A percentile compares a stretch with the other conserved stretches of the same genome.
phyloP scores from a whole-genome alignment of 2,888 invertebrate species.

The Cotesia congregata region DNA sequence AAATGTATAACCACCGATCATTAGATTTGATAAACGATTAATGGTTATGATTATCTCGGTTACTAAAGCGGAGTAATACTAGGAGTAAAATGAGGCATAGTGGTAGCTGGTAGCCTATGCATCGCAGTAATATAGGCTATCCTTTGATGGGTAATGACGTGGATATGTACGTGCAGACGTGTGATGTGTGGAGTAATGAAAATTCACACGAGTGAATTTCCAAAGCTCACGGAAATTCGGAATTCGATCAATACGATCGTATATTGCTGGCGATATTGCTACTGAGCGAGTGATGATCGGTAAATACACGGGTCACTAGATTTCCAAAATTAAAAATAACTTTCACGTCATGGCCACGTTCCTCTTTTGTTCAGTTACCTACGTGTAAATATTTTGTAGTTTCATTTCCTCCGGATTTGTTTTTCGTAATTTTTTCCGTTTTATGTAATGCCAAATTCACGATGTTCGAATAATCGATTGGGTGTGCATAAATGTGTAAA shows the following conservation, averaged over 20 bases:
- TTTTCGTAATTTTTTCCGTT: background rate
- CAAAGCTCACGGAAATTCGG: constrained; percentile 30
- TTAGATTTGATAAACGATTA: background rate
- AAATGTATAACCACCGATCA: background rate
- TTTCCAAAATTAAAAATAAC: background rate
- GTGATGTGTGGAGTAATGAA: constrained; percentile 31
- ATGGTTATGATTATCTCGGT: background rate
- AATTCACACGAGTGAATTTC: constrained; percentile 40
- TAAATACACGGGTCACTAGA: background rate
- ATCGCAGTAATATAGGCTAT: background rate
- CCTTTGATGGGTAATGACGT: constrained; percentile 37
- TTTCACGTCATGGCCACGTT: background rate
- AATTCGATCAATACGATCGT: constrained; percentile 29
- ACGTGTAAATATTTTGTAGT: background rate
- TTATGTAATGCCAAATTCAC: background rate
- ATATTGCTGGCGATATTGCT: background rate
- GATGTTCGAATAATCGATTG: background rate
- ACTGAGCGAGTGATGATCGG: background rate
- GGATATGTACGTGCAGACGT: constrained; percentile 13
- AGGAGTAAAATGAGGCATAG: background rate
- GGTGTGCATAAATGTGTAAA: background rate
- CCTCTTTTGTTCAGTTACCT: too few relatives aligned
- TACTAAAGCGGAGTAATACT: background rate
- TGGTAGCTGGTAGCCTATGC: background rate
- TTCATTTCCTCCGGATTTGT: background rate